Conservation (phyloP, 2,113 vertebrate species). For the Epinephelus cyanopodus region DNA sequence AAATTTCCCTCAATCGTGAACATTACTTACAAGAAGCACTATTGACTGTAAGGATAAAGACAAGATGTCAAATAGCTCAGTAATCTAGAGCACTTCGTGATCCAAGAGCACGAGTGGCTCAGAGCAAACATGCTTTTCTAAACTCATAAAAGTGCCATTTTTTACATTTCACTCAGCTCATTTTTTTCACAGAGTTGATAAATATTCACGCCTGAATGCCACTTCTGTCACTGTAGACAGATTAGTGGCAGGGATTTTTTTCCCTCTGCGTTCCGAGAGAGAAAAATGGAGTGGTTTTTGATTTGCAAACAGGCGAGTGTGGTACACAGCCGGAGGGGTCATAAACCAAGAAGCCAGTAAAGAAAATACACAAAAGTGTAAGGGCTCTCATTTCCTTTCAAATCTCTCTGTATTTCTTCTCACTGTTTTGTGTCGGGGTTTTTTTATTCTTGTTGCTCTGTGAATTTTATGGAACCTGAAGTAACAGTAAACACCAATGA, state of each 20-base stretch:
- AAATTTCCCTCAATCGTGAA: background rate
- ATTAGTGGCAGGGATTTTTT: background rate
- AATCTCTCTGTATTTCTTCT: too few relatives aligned
- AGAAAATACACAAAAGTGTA: too few relatives aligned
- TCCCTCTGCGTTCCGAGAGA: background rate
- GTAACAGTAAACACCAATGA: too few relatives aligned
- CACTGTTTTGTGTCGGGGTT: too few relatives aligned
- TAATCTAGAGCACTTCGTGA: background rate
- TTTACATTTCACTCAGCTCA: background rate
- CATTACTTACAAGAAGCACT: too few relatives aligned
- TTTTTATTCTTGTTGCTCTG: too few relatives aligned
- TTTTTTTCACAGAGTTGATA: background rate
- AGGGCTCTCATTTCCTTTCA: too few relatives aligned
- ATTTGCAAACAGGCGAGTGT: conserved; percentile 5
- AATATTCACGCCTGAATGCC: conserved; percentile 21
- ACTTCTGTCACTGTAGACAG: conserved; percentile 7
- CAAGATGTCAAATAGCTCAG: background rate
- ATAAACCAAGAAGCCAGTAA: too few relatives aligned
- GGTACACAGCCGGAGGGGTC: background rate
- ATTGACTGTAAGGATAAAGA: background rate
- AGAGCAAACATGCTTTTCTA: background rate
- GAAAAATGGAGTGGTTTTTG: background rate
- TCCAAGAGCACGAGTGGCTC: background rate
- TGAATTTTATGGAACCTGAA: too few relatives aligned
- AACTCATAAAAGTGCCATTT: background rate